Evolutionary conservation across 2,797 vertebrate species (phyloP), one percentile per base, ranked within the genome.

Genomic region (Helostoma temminkii): DNA sequence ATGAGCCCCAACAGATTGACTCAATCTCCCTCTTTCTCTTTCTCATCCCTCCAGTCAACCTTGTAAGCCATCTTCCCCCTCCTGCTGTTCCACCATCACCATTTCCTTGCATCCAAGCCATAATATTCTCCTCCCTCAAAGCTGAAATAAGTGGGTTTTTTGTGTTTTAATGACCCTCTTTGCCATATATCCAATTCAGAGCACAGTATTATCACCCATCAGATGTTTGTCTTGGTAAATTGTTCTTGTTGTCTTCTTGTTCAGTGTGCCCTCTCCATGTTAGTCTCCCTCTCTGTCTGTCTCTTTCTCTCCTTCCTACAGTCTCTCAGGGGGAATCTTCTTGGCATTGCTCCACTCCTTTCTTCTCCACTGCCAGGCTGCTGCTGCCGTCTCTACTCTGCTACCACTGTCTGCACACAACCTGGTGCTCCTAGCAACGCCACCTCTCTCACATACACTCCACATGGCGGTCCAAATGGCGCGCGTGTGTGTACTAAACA

Each of bases 311-410:
- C 80, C 84, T 61, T 89, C 78, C 81, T 83, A 66, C 74, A 9
- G 55, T 71, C 90, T 91, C 91, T 91, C 90, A 66, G 71, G 92
- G 91, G 92, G 92, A 91, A 88, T 93, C 89, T 89, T 92, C 85
- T 92, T 93, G 92, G 92, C 91, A 91, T 91, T 91, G 88, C 90
- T 94, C 92, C 91, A 92, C 88, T 92, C 88, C 91, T 92, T 93
- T 93, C 89, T 92, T 92, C 90, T 88, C 80, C 78, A 87, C 77
- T 88, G 88, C 87, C 89, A 89, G 91, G 82, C 89, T 89, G 88
- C 87, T 88, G 88, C 89, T 71, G 77, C 89, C 58, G 83, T 86
- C 83, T 85, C 82, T 88, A 58, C 78, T 85, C 80, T 82, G 84
- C 83, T 86, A 85, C 84, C 82, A 81, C 82, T 89, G 87, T 90